Base-by-base conservation (phyloP, 2,113 vertebrate genomes). In the Pimephales promelas region DNA sequence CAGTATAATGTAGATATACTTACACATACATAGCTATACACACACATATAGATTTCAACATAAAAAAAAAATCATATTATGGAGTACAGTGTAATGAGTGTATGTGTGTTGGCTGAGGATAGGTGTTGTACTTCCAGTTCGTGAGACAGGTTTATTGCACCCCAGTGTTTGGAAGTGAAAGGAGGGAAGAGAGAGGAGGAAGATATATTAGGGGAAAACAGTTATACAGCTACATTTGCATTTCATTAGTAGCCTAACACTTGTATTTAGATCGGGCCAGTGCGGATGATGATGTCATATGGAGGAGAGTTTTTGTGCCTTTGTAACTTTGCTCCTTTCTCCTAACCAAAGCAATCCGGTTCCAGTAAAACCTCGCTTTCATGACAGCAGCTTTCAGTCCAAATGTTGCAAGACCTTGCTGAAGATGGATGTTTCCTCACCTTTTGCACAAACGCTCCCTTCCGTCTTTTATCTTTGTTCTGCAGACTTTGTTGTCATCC, bases 381-480 rank as follows among this genome's bases (percentile, higher is more conserved):
- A 61, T 45, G 5, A 31, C 59, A 28, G 16, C 59, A 45, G 18
- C n/a, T 31, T 49, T 47, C 59, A 66, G 43, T 64, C 77, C 8
- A 49, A 56, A 49, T 74, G 72, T 47, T 52, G 72, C 72, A 74
- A 52, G 45, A 52, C 24, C 45, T 52, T 18, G 24, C 24, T 5
- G 31, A 45, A 62, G 43, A 66, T 77, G 74, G 13, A 45, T 3
- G 34, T 79, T 66, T 79, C 81, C 47, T 72, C 47, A 71, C 14
- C 56, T 72, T 54, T 24, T 28, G 14, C 80, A 71, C 52, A 45
- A 24, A 68, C 22, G 26, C 22, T 13, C 14, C 18, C 24, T 74
- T 79, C 56, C 57, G 13, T 79, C 57, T 62, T 26, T 79, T 79
- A 61, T 79, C 57, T 64, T 20, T 79, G 24, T 49, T 61, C n/a